phyloP scores from a whole-genome alignment of 2,888 invertebrate species.

The Lasioglossum marginatum region DNA sequence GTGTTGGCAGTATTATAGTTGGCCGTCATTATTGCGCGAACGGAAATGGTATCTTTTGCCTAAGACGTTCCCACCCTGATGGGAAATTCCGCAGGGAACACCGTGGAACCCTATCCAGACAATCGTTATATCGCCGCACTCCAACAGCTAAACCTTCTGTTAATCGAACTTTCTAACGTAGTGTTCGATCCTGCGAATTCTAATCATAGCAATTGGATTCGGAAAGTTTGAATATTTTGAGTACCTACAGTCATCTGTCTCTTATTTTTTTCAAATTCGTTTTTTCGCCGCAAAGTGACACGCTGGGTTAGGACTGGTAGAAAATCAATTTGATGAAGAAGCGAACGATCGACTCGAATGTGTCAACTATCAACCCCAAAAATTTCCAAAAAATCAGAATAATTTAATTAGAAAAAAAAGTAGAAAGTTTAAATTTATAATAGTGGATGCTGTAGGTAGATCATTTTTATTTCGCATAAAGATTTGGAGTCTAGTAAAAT shows the following conservation, averaged over 20 bases:
- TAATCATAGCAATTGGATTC: not conserved
- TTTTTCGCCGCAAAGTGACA: no score
- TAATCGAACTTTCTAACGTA: not conserved
- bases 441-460: not conserved
- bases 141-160: not conserved
- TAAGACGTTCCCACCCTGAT: not conserved
- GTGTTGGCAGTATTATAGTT: constrained; percentile 11
- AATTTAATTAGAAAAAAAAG: no score
- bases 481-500: not conserved
- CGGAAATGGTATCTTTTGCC: constrained; percentile 3
- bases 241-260: no score
- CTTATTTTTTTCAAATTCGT: no score
- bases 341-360: no score
- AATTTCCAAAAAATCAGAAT: no score
- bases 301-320: no score
- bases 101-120: not conserved
- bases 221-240: no score
- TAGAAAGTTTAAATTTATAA: no score
- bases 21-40: constrained; percentile 26
- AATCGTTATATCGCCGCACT: not conserved
- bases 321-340: no score
- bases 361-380: no score
- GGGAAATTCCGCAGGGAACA: constrained; percentile 12
- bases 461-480: not conserved
- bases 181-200: not conserved